These are phyloP conservation scores for Aix galericulata DNA, from an alignment of 2,113 vertebrate genomes.

Conservation along the genomic window DNA sequence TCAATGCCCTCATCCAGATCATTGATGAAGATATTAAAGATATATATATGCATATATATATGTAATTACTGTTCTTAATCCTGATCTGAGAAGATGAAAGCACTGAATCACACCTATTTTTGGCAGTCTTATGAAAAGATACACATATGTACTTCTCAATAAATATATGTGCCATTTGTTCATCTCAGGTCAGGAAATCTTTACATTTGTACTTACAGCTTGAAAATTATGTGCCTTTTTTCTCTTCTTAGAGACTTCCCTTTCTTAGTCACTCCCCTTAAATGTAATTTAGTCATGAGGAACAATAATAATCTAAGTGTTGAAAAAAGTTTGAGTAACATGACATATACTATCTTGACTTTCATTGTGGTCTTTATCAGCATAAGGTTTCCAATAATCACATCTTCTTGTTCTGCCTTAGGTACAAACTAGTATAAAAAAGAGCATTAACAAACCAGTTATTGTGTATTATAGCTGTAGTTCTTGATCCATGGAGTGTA, in stretches of 20 bases:
- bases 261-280: rapidly evolving
- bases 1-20: too few species aligned
- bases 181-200: background rate
- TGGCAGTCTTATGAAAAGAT: background rate
- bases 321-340: background rate
- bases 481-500: background rate
- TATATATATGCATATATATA: background rate
- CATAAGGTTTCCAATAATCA: background rate
- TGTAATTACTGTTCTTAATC: background rate
- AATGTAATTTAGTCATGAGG: background rate
- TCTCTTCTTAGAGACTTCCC: background rate
- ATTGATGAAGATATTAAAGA: too few species aligned
- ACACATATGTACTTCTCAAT: background rate
- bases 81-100: background rate
- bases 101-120: background rate
- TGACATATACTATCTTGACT: background rate
- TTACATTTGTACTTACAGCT: background rate
- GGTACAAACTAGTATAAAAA: background rate
- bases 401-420: background rate
- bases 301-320: background rate
- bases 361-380: background rate
- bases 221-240: background rate
- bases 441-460: background rate
- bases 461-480: background rate
- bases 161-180: background rate